These are phyloP conservation scores for Ceratina japonica DNA, from an alignment of 1,140 invertebrate species.

Conservation along the genomic window DNA sequence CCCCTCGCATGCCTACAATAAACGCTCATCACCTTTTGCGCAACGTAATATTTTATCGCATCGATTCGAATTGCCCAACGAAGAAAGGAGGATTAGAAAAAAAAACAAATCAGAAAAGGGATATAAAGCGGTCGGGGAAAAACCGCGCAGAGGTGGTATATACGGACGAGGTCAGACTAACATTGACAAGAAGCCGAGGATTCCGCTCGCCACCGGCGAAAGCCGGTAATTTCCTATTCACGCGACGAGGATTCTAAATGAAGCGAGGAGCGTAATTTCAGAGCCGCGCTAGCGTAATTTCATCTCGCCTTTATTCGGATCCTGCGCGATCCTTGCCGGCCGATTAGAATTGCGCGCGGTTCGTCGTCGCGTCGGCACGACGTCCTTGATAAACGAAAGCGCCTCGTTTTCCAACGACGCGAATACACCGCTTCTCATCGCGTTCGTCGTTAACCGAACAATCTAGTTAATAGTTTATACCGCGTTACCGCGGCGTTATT, in stretches of 20 bases:
- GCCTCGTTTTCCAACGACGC: constrained; percentile 35
- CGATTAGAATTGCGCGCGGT: constrained; percentile 37
- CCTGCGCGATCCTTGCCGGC: constrained; percentile 25
- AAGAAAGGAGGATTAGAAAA: neutral
- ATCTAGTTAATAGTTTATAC: constrained; percentile 47
- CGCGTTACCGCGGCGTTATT: constrained; percentile 32
- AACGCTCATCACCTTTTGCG: constrained; percentile 14
- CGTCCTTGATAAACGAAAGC: constrained; percentile 51
- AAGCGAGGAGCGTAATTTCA: neutral
- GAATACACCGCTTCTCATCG: constrained; percentile 43
- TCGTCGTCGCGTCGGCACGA: neutral
- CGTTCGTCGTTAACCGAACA: constrained; percentile 49
- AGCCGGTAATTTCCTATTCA: constrained; percentile 31
- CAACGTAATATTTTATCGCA: constrained; percentile 19
- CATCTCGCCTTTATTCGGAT: constrained; percentile 34
- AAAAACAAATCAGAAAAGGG: neutral
- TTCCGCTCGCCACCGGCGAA: neutral
- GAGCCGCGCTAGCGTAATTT: constrained; percentile 14
- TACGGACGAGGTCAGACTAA: constrained; percentile 9
- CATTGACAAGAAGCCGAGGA: neutral
- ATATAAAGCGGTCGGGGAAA: neutral
- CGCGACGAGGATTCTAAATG: constrained; percentile 15
- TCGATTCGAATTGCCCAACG: constrained; percentile 8
- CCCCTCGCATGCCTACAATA: neutral
- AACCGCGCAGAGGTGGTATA: neutral